Evolutionary conservation across 2,888 invertebrate species (phyloP).

Genomic region (Oligia strigilis): DNA sequence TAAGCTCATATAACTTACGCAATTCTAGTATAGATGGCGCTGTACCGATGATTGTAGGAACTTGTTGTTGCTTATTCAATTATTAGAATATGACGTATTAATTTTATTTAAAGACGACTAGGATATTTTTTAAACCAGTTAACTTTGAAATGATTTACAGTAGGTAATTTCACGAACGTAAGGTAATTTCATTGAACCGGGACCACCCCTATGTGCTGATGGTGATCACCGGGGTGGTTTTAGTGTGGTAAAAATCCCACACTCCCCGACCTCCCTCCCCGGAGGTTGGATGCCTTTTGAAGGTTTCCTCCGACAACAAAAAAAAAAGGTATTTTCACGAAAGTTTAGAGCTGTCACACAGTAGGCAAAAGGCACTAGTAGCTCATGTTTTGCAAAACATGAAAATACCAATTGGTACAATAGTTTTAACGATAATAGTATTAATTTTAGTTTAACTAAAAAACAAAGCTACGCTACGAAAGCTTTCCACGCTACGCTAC

Average conservation of each 20-base stretch:
- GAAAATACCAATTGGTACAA: neutral
- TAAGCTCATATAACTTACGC: neutral
- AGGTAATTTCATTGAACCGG: no score
- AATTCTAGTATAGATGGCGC: constrained; percentile 49
- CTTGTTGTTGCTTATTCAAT: neutral
- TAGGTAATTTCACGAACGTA: no score
- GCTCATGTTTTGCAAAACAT: neutral
- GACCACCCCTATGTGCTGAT: no score
- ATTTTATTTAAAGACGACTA: neutral
- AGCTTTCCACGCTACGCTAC: neutral
- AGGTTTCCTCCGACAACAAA: no score
- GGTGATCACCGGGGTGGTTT: no score
- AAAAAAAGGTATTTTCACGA: neutral
- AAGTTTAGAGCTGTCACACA: neutral
- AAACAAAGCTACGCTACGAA: neutral
- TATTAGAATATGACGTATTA: neutral
- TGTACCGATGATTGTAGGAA: neutral
- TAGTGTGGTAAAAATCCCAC: no score
- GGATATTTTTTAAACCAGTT: neutral
- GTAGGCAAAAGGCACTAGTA: neutral
- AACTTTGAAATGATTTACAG: neutral
- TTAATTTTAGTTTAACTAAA: no score
- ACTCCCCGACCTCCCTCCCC: no score
- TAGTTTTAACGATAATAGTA: neutral
- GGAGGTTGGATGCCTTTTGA: no score